phyloP scores from a whole-genome alignment of 1,140 invertebrate genomes.

The Halictus rubicundus region DNA sequence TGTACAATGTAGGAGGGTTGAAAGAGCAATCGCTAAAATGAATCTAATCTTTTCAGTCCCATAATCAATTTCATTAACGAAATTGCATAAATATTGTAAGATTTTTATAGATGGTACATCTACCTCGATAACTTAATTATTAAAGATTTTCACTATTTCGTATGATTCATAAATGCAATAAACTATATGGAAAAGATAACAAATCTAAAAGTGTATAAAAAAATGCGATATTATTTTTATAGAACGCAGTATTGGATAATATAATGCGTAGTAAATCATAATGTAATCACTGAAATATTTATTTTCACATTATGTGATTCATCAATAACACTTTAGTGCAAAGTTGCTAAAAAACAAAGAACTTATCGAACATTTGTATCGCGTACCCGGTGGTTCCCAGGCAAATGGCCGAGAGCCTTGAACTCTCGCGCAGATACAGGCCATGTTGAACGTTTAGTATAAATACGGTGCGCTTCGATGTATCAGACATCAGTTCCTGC shows the following conservation, averaged over 20 bases:
- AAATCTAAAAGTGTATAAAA: not conserved
- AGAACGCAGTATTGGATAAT: not conserved
- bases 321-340: no score
- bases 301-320: not conserved
- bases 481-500: not conserved
- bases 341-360: not conserved
- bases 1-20: no score
- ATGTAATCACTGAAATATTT: not conserved
- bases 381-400: conserved; percentile 11
- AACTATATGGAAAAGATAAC: not conserved
- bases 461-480: not conserved
- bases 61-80: no score
- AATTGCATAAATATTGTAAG: no score
- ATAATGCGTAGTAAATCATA: not conserved
- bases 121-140: no score
- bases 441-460: not conserved
- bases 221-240: not conserved
- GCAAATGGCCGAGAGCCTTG: not conserved
- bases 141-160: no score
- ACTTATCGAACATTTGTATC: not conserved
- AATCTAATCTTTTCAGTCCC: no score
- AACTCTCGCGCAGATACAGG: not conserved
- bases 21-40: no score
- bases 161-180: no score
- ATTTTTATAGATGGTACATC: no score